Base-by-base conservation (phyloP, 2,797 vertebrate species). In the Hozukius guyotensis region DNA sequence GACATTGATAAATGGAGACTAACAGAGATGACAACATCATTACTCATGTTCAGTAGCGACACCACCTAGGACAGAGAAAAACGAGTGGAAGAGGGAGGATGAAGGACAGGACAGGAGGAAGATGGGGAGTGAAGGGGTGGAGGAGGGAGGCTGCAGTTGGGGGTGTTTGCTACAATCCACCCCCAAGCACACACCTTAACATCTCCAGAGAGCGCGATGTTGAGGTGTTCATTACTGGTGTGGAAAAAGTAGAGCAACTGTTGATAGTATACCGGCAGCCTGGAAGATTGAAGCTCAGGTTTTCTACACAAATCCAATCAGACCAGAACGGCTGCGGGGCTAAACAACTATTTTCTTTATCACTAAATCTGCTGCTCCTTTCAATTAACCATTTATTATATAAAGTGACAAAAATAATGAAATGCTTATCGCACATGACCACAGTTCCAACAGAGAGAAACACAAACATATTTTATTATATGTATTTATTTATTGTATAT, bases 1-100 rank as follows among this genome's bases (percentile, higher is more conserved):
- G 94, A 95, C 95, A 91, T 89, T 95, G 95, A 96, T 94, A 93
- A 96, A 96, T 96, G 92, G 93, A 94, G 90, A 94, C 88, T 91
- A 91, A 79, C 89, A 85, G 87, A 86, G 89, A 93, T 96, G 95
- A 96, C 94, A 95, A 93, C 88, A 90, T 93, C 94, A 94, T 96
- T 95, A 95, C 94, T 96, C 95, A 96, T 95, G 90, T 92, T 94
- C 92, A 89, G 93, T 88, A 88, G 92, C 91, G 86, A 93, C 91
- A 93, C 90, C 88, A 88, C 83, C 85, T 88, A 87, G 91, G 88
- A 94, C 90, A 92, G 92, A 78, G 78, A 90, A 87, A 88, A 87
- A 71, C 52, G 74, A 85, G 88, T 77, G 70, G 81, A 86, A 79
- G 88, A 83, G 76, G 81, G 78, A 89, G 89, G 83, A 87, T 88